Percentiles rank a stretch among this genome's conserved stretches.
phyloP scores from a whole-genome alignment of 2,797 vertebrate species.

The Enteromius anoplus region DNA sequence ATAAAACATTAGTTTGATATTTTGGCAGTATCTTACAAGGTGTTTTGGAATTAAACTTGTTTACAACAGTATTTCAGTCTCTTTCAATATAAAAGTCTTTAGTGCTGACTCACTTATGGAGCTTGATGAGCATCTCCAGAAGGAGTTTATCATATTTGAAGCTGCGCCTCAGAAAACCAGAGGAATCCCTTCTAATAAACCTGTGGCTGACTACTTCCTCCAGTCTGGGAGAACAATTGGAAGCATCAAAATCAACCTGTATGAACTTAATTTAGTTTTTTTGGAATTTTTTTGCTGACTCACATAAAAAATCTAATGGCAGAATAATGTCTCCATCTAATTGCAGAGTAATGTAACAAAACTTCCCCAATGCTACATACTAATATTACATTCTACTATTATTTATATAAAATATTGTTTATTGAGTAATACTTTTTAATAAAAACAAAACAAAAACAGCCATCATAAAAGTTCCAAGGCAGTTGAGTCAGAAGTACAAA shows the following conservation, averaged over 20 bases:
- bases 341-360: too few relatives aligned
- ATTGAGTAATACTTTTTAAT: background rate
- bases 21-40: too few relatives aligned
- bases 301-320: too few relatives aligned
- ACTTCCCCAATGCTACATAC: too few relatives aligned
- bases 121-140: conserved; percentile 95
- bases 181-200: conserved; percentile 96
- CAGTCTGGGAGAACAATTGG: background rate
- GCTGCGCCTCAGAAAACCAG: conserved; percentile 94
- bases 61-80: too few relatives aligned
- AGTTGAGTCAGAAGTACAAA: background rate
- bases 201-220: conserved; percentile 93
- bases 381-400: background rate
- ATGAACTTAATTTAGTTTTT: background rate
- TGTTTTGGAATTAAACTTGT: background rate
- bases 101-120: conserved; percentile 72
- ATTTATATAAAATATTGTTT: background rate
- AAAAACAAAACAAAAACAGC: background rate
- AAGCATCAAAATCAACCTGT: background rate
- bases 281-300: too few relatives aligned
- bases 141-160: conserved; percentile 97
- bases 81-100: too few relatives aligned
- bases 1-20: too few relatives aligned
- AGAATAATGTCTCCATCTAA: too few relatives aligned
- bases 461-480: background rate